phyloP scores from a whole-genome alignment of 2,888 invertebrate species.

The Hemistola chrysoprasaria region DNA sequence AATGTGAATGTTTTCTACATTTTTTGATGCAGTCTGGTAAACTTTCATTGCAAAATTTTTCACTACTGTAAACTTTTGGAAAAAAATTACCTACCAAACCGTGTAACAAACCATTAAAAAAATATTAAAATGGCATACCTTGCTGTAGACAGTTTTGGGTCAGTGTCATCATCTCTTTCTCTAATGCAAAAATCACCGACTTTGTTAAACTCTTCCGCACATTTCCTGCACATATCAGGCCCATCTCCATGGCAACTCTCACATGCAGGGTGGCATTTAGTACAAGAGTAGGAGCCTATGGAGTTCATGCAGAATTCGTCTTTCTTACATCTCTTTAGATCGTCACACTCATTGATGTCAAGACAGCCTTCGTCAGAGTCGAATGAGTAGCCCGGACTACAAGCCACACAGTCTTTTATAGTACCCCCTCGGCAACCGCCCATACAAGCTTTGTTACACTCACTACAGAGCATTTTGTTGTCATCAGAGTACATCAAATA shows the following conservation, averaged over 20 bases:
- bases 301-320: constrained; percentile 95
- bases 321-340: constrained; percentile 75
- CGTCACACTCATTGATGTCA: constrained; percentile 93
- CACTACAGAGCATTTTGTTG: constrained; percentile 87
- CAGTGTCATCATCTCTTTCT: constrained; percentile 68
- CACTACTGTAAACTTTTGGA: too few species aligned
- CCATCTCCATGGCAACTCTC: constrained; percentile 93
- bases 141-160: constrained; percentile 56
- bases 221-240: constrained; percentile 93
- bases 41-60: too few species aligned
- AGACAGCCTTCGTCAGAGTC: constrained; percentile 89
- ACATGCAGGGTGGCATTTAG: constrained; percentile 93
- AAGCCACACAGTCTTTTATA: constrained; percentile 83
- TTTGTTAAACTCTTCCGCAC: constrained; percentile 87
- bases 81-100: too few species aligned
- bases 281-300: constrained; percentile 91
- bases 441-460: constrained; percentile 91
- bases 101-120: too few species aligned
- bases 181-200: constrained; percentile 90
- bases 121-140: constrained; percentile 55
- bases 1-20: too few species aligned
- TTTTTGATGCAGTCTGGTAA: too few species aligned
- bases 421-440: constrained; percentile 89
- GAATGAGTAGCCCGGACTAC: constrained; percentile 87
- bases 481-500: constrained; percentile 89